Percentiles rank a stretch among this genome's conserved stretches.
Evolutionary conservation across 2,888 invertebrate species (phyloP).

Genomic region (Sphaerophoria rueppellii): DNA sequence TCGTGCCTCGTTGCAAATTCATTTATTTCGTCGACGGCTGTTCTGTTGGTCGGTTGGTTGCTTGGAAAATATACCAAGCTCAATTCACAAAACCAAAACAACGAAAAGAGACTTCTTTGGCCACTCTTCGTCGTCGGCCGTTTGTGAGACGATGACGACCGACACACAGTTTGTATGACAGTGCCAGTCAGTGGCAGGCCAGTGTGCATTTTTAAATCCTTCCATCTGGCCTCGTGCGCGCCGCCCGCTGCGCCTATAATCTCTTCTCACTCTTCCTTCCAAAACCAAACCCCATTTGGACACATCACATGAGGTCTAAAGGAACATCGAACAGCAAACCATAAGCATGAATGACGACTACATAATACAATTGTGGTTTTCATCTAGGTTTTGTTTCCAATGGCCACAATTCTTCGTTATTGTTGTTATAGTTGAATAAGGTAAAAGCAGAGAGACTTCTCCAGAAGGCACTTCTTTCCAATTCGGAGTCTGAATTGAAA

Average conservation of each 20-base stretch:
- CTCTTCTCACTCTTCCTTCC: background rate
- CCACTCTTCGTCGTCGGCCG: slow-evolving; percentile 46
- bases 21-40: slow-evolving; percentile 61
- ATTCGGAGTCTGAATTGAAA: slow-evolving; percentile 70
- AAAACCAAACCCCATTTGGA: slow-evolving; percentile 36
- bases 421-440: slow-evolving; percentile 55
- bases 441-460: slow-evolving; percentile 61
- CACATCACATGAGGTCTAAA: slow-evolving; percentile 15
- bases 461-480: slow-evolving; percentile 66
- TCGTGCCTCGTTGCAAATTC: slow-evolving; percentile 73
- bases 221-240: background rate
- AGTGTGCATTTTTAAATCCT: slow-evolving; percentile 21
- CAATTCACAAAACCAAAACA: slow-evolving; percentile 14
- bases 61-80: slow-evolving; percentile 3
- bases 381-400: slow-evolving; percentile 63
- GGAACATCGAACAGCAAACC: slow-evolving; percentile 20
- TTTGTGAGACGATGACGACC: slow-evolving; percentile 49
- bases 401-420: slow-evolving; percentile 24
- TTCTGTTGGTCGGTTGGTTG: slow-evolving; percentile 22
- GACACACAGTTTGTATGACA: background rate
- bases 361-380: slow-evolving; percentile 66
- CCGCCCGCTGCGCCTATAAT: background rate
- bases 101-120: background rate
- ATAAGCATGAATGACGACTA: slow-evolving; percentile 60
- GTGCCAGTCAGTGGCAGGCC: slow-evolving; percentile 60